Evolutionary conservation across 2,113 vertebrate genomes (phyloP).

Genomic region (Catharus bicknelli): DNA sequence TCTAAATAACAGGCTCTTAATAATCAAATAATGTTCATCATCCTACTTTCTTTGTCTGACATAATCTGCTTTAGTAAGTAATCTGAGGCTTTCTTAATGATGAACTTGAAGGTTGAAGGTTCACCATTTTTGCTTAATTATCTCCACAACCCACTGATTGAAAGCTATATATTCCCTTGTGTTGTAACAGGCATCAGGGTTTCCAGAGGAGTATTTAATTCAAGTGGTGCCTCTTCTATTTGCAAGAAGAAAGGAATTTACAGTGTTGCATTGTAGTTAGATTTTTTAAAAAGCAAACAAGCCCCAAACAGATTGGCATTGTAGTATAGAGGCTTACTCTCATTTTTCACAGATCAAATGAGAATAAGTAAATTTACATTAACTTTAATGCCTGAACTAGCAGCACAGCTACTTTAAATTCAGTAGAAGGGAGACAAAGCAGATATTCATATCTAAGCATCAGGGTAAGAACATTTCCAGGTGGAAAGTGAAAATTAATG

Average conservation of each 20-base stretch:
- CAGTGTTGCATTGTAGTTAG: neutral
- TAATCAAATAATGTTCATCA: neutral
- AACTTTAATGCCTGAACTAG: neutral
- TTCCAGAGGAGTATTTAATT: neutral
- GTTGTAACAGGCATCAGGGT: neutral
- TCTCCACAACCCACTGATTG: neutral
- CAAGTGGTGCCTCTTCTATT: neutral
- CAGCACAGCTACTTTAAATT: slow-evolving; percentile 24
- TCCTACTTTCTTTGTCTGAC: neutral
- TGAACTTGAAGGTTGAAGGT: neutral
- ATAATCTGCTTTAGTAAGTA: neutral
- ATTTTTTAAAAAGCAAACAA: neutral
- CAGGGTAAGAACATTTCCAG: neutral
- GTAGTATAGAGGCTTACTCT: neutral
- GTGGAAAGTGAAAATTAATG: slow-evolving; percentile 38
- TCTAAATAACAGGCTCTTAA: neutral
- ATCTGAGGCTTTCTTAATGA: neutral
- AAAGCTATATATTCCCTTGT: neutral
- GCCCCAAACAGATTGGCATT: neutral
- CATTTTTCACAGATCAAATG: slow-evolving; percentile 31
- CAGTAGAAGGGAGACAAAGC: neutral
- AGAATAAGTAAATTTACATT: slow-evolving; percentile 44
- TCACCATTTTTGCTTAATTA: slow-evolving; percentile 17
- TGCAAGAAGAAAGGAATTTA: neutral
- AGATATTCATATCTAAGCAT: neutral